phyloP scores from a whole-genome alignment of 2,113 vertebrate genomes.

The Hippolais icterina region DNA sequence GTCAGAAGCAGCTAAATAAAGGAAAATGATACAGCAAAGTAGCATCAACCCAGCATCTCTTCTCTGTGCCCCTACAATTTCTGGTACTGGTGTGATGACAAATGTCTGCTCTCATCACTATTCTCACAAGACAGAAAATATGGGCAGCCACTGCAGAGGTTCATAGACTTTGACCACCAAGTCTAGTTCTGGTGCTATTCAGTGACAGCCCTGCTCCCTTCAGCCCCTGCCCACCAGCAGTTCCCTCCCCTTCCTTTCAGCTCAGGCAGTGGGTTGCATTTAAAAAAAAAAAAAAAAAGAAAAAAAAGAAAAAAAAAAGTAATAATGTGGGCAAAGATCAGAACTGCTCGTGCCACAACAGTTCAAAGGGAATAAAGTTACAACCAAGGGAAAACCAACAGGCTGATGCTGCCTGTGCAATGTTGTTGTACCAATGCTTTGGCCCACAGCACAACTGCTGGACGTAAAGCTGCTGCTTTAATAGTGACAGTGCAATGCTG shows the following conservation, averaged over 20 bases:
- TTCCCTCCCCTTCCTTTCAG: background rate
- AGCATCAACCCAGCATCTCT: background rate
- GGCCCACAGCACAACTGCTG: background rate
- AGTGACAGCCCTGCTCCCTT: background rate
- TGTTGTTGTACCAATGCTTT: background rate
- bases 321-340: background rate
- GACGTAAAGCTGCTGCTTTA: background rate
- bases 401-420: background rate
- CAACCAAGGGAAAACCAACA: background rate
- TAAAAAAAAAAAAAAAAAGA: background rate
- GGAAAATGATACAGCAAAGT: background rate
- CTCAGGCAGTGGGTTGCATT: too few relatives aligned
- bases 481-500: fast-evolving
- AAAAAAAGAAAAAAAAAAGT: background rate
- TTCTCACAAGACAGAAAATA: background rate
- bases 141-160: background rate
- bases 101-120: background rate
- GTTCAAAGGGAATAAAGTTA: background rate
- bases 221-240: background rate
- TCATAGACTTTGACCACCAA: background rate
- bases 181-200: background rate
- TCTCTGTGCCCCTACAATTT: background rate
- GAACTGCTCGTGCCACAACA: background rate
- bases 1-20: background rate
- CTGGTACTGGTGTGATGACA: background rate